Base-by-base conservation (phyloP, 2,888 invertebrate genomes). In the Margaritifera margaritifera region DNA sequence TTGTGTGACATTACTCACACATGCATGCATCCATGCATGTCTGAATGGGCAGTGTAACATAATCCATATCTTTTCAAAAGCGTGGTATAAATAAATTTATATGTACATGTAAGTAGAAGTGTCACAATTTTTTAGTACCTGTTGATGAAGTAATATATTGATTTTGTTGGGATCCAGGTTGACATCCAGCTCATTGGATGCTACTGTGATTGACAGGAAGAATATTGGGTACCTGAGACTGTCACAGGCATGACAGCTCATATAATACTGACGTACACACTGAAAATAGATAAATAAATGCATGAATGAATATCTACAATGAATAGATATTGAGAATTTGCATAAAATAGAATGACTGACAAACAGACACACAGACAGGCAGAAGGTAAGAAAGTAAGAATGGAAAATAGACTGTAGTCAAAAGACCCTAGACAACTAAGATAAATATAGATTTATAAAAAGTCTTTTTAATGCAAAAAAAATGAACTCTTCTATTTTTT, bases 121-220 rank as follows among this genome's bases (percentile, higher is more conserved):
- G 75, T 66, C 3, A 42, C 15, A 3, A 42, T 11, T 15, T 42
- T n/a, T 42, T 42, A 11, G 15, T 87, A 92, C 92, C 89, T 91
- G 88, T 75, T 92, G 87, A 59, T 91, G 90, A 2, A 93, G 84
- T 57, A 92, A 83, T 55, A 93, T 90, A 80, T 87, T 89, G 54
- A 91, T 91, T 87, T 93, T 93, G 86, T 93, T 92, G 3, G 93
- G 92, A 71, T 93, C 93, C 59, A 92, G 80, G 87, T 93, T 93
- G 53, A 93, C 91, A 87, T 93, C 93, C 42, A 92, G 75, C 25
- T 90, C 87, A 42, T 85, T 80, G 15, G 92, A 82, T 22, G 91
- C 89, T 4, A 92, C 77, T 24, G 80, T 85, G 50, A 93, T 81
- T 52, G 88, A 86, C 4, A 92, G 50, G 68, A 91, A 86, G 79